These are phyloP conservation scores for Polydesmus complanatus DNA, from an alignment of 2,888 invertebrate species.

Conservation along the genomic window DNA sequence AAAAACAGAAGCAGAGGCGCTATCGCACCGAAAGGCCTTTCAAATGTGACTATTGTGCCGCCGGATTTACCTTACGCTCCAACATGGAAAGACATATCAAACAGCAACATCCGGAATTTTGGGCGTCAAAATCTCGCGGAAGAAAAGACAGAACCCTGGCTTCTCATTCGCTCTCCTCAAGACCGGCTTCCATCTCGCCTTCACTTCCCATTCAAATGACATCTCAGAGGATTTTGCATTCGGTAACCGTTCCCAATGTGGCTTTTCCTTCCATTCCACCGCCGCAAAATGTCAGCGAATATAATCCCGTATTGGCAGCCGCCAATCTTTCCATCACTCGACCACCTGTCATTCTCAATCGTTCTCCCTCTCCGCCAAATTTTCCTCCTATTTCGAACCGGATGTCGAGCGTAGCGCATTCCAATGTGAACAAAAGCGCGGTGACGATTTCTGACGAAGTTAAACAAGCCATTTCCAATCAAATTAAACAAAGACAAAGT, in stretches of 20 bases:
- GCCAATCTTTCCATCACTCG: not conserved
- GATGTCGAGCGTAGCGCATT: not conserved
- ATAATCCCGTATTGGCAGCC: not conserved
- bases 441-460: slow-evolving; percentile 17
- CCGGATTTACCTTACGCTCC: slow-evolving; percentile 70
- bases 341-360: not conserved
- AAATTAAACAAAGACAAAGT: slow-evolving; percentile 16
- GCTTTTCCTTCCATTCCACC: not conserved
- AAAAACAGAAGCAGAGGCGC: slow-evolving; percentile 77
- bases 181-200: not conserved
- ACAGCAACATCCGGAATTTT: slow-evolving; percentile 81
- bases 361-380: not conserved
- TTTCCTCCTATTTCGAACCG: slow-evolving; percentile 1
- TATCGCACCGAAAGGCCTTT: slow-evolving; percentile 83
- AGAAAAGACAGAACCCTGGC: slow-evolving; percentile 26
- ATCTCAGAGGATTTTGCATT: not conserved
- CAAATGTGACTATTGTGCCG: slow-evolving; percentile 78
- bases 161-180: slow-evolving; percentile 4
- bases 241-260: not conserved
- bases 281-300: not conserved
- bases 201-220: not conserved
- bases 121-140: slow-evolving; percentile 58
- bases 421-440: not conserved
- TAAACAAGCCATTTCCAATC: slow-evolving; percentile 19
- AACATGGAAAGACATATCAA: slow-evolving; percentile 92